phyloP scores from a whole-genome alignment of 2,797 vertebrate species.

The Ptychobarbus kaznakovi region DNA sequence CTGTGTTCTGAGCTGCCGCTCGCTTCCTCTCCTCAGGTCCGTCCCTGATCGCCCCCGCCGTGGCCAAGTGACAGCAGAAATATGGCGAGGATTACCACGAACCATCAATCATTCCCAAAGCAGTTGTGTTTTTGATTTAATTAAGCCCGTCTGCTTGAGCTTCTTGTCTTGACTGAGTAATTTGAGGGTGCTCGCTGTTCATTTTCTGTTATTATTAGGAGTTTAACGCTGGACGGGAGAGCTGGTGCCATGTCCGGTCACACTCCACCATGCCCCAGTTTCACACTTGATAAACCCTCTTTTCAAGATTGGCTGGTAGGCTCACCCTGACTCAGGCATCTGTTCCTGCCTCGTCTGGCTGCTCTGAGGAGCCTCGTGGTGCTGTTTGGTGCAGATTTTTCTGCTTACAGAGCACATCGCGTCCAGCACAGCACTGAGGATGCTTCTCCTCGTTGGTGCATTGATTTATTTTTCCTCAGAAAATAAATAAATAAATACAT shows the following conservation, averaged over 20 bases:
- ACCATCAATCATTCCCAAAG: conserved; percentile 43
- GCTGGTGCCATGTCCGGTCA: conserved; percentile 5
- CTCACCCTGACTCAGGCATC: conserved; percentile 27
- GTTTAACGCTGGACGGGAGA: conserved; percentile 1
- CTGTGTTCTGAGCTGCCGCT: conserved; percentile 1
- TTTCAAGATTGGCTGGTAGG: conserved; percentile 24
- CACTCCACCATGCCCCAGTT: conserved; percentile 35
- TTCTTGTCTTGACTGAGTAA: conserved; percentile 43
- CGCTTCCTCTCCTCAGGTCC: conserved; percentile 15
- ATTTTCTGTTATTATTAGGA: conserved; percentile 47
- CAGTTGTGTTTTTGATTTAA: conserved; percentile 45
- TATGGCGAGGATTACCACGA: conserved; percentile 2
- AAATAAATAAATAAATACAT: background rate
- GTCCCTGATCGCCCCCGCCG: background rate
- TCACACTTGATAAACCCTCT: conserved; percentile 35
- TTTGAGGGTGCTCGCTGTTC: conserved; percentile 14
- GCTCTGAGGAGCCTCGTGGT: conserved; percentile 16
- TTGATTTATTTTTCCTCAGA: background rate
- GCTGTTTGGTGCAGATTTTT: conserved; percentile 33
- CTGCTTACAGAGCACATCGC: conserved; percentile 23
- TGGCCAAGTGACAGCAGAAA: conserved; percentile 43
- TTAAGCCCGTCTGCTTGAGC: conserved; percentile 43
- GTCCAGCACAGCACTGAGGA: conserved; percentile 2
- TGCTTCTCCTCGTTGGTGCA: background rate
- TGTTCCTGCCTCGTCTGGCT: conserved; percentile 26